These are phyloP conservation scores for Ferrisia virgata DNA, from an alignment of 2,888 invertebrate species.

Conservation along the genomic window DNA sequence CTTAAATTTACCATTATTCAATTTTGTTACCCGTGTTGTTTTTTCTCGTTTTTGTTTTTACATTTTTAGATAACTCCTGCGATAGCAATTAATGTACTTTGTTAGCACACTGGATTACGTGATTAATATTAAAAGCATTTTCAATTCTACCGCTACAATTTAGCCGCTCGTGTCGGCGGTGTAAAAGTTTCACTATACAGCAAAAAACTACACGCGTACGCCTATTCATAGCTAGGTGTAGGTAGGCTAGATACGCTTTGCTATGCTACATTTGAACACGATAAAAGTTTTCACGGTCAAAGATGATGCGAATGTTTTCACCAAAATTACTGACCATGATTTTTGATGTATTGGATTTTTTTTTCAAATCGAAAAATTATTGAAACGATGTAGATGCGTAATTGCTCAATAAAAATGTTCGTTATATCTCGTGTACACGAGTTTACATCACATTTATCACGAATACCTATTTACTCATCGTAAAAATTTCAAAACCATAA, in stretches of 20 bases:
- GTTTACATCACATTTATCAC: background rate
- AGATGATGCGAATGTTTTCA: background rate
- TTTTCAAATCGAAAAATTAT: background rate
- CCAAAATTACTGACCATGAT: background rate
- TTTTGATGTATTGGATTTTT: background rate
- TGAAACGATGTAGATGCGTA: background rate
- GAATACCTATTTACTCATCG: too few relatives aligned
- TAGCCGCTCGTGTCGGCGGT: background rate
- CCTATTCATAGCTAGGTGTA: too few relatives aligned
- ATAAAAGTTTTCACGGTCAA: background rate
- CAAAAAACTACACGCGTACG: too few relatives aligned
- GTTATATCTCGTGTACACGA: background rate
- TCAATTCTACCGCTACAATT: background rate
- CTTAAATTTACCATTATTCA: conserved; percentile 33
- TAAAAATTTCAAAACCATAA: too few relatives aligned
- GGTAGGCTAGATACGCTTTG: too few relatives aligned
- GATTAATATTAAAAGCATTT: conserved; percentile 17
- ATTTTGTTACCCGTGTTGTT: conserved; percentile 1
- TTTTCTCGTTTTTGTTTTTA: conserved; percentile 12
- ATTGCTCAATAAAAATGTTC: background rate
- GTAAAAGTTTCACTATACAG: background rate
- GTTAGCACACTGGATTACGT: background rate
- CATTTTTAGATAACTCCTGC: background rate
- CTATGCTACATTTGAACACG: background rate
- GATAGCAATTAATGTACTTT: background rate